Base-by-base conservation (phyloP, 2,797 vertebrate genomes). In the Trichosurus vulpecula region DNA sequence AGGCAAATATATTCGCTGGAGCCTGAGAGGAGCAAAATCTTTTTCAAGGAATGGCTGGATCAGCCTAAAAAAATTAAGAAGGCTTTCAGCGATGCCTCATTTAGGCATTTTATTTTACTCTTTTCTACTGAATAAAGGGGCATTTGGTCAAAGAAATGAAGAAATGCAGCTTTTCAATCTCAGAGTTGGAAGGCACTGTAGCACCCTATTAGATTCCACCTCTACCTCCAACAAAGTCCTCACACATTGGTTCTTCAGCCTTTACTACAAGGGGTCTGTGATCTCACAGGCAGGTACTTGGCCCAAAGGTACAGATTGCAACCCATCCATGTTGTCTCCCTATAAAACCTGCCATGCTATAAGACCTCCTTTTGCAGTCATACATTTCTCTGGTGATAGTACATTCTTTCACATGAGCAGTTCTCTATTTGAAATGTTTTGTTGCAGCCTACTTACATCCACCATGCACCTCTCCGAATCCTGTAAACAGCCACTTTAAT, bases 131-230 rank as follows among this genome's bases (percentile, higher is more conserved):
- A 92, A 93, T 94, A 94, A 30, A 91, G 93, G 94, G 54, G 52
- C 94, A 47, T 93, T 92, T 90, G 95, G 95, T 94, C 93, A 96
- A 66, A 91, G 93, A 95, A 93, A 95, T 96, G 90, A 94, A 52
- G 54, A 95, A 96, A 95, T 93, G 94, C 94, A 96, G 81, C 13
- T 95, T 97, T 91, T 56, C 94, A 94, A 93, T 92, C 94, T 61
- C 61, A 6, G 5, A 74, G 35, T 19, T 74, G 61, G 61, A 66
- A n/a, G 61, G 14, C 35, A 16, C 16, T 14, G 4, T 74, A 74
- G 35, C 6, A 16, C 6, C 35, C 61, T 35, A 2, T 74, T 19
- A 41, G 13, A 13, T 41, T 74, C 35, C 16, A 41, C 35, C 61
- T 6, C 22, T 22, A 6, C 61, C 61, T 74, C 61, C 16, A 74